A percentile compares a stretch with the other conserved stretches of the same genome.
phyloP scores from a whole-genome alignment of 1,140 invertebrate species.

The Tetramorium simillimum region DNA sequence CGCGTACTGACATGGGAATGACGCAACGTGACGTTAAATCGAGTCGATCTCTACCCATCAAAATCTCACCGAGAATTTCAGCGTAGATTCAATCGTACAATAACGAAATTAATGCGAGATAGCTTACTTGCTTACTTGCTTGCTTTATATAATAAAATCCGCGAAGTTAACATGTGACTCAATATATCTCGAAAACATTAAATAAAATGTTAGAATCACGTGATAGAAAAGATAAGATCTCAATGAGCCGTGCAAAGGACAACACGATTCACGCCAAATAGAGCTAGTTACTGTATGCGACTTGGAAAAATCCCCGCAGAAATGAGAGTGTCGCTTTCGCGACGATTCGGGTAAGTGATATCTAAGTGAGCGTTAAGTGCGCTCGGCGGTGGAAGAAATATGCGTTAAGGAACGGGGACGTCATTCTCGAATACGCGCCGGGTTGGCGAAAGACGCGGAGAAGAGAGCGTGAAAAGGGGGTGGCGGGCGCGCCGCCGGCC shows the following conservation, averaged over 20 bases:
- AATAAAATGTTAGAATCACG: not conserved
- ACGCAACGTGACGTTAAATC: slow-evolving; percentile 20
- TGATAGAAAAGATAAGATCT: not conserved
- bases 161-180: not conserved
- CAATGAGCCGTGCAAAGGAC: not conserved
- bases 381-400: slow-evolving; percentile 47
- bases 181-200: not conserved
- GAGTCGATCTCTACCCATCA: slow-evolving; percentile 21
- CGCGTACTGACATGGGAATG: slow-evolving; percentile 30
- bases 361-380: slow-evolving; percentile 63
- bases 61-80: slow-evolving; percentile 30
- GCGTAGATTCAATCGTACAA: not conserved
- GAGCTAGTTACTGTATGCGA: not conserved
- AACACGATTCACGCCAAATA: not conserved
- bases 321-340: not conserved
- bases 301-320: slow-evolving; percentile 30
- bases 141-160: not conserved
- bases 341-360: slow-evolving; percentile 59
- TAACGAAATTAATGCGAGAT: slow-evolving; percentile 10
- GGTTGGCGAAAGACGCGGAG: not conserved
- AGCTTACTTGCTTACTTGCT: not conserved
- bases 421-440: slow-evolving; percentile 54
- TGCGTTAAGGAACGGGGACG: slow-evolving; percentile 47
- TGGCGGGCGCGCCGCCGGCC: not conserved
- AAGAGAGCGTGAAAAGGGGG: slow-evolving; percentile 41